A percentile compares a stretch with the other conserved stretches of the same genome.
phyloP scores from a whole-genome alignment of 2,113 vertebrate genomes.

The Oreotrochilus melanogaster region DNA sequence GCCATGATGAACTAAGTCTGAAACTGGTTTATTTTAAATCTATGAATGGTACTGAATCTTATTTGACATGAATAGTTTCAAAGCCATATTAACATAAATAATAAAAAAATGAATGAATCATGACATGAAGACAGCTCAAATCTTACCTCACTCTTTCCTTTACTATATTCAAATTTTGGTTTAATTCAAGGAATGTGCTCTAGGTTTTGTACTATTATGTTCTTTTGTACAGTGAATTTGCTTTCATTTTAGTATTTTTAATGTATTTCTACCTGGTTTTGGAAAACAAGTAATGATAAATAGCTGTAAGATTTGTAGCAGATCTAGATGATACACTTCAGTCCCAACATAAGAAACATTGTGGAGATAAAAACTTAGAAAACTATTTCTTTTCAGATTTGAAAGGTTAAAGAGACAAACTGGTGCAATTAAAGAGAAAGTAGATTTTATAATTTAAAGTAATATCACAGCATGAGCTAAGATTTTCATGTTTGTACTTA shows the following conservation, averaged over 20 bases:
- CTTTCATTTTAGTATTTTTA: background rate
- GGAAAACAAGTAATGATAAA: background rate
- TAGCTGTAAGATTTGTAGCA: background rate
- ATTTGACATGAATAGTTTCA: background rate
- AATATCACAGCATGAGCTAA: background rate
- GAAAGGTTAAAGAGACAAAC: slow-evolving; percentile 36
- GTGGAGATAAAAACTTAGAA: background rate
- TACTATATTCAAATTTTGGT: background rate
- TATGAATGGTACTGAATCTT: background rate
- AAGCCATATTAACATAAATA: background rate
- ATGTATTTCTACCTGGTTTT: slow-evolving; percentile 13
- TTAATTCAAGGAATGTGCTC: background rate
- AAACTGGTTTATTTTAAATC: background rate
- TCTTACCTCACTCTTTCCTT: background rate
- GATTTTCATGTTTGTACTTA: slow-evolving; percentile 44
- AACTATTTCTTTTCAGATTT: slow-evolving; percentile 37
- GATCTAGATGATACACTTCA: background rate
- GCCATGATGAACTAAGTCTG: background rate
- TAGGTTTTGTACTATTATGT: background rate
- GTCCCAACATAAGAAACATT: background rate
- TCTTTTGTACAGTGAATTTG: background rate
- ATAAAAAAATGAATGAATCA: background rate
- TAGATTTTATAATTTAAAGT: slow-evolving; percentile 16
- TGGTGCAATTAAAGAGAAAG: slow-evolving; percentile 35
- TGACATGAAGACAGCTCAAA: background rate